Base-by-base conservation (phyloP, 2,113 vertebrate genomes). In the Sclerurus mexicanus region DNA sequence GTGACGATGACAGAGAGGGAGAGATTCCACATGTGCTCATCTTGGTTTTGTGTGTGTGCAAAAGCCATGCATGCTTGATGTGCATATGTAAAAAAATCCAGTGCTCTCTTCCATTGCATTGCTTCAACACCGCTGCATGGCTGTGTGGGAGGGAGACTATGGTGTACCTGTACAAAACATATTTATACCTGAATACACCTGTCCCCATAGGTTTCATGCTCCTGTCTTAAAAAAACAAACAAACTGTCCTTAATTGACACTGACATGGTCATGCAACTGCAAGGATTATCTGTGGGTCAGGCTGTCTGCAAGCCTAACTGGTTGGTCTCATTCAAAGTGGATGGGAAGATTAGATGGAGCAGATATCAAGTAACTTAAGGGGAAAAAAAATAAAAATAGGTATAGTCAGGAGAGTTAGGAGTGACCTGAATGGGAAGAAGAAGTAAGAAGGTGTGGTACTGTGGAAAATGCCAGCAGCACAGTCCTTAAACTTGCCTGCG, bases 361-460 rank as follows among this genome's bases (percentile, higher is more conserved):
- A 60, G 64, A 80, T 50, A 77, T 3, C 6, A 33, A 73, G 44
- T 12, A 68, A 58, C 8, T 63, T 59, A 27, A 87, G 47, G 5
- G 1, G 3, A 6, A 11, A 9, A 2, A 13, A 16, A 23, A 46
- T 39, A 28, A 18, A 17, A 21, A 60, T 7, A 62, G n/a, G 37
- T 27, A 52, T 21, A 90, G 18, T 87, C 37, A 66, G 42, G 53
- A 91, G 58, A 74, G 62, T 37, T 87, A 35, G 1, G 4, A 66
- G 33, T 60, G 68, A 85, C 75, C 87, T 88, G 87, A 71, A 83
- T 31, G 55, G 46, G 67, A 91, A 95, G 89, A 66, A 76, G 44
- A 85, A 50, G 78, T 58, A 86, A 23, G 77, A 91, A 93, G 85
- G 93, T 93, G 95, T 90, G 96, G 87, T 67, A 13, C 37, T 40